A percentile compares a stretch with the other conserved stretches of the same genome.
phyloP scores from a whole-genome alignment of 2,113 vertebrate species.

The Pollimyrus isidori region DNA sequence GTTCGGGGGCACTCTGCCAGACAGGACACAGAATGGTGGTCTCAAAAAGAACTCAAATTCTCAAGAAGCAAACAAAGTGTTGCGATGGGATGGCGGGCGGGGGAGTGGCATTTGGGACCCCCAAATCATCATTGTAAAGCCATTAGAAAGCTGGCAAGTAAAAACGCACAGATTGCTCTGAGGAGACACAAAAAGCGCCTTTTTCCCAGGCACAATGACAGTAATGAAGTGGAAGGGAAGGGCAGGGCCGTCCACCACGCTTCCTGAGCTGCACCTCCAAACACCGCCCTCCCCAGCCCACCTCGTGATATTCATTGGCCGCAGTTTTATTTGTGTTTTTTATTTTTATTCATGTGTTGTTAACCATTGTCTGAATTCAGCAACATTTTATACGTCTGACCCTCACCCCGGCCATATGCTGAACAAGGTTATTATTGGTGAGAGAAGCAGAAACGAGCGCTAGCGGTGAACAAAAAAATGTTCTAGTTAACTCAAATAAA shows the following conservation, averaged over 20 bases:
- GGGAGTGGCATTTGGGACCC: constrained; percentile 30
- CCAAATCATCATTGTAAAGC: constrained; percentile 79
- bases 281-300: constrained; percentile 40
- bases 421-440: constrained; percentile 24
- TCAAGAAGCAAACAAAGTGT: constrained; percentile 30
- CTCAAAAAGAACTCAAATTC: constrained; percentile 23
- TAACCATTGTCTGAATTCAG: constrained; percentile 73
- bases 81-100: background rate
- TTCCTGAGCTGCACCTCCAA: constrained; percentile 51
- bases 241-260: constrained; percentile 67
- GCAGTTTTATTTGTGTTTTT: constrained; percentile 79
- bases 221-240: constrained; percentile 74
- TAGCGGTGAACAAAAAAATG: background rate
- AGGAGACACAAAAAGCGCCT: constrained; percentile 60
- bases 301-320: constrained; percentile 60
- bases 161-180: constrained; percentile 70
- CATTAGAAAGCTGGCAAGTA: constrained; percentile 79
- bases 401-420: constrained; percentile 90
- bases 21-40: constrained; percentile 18
- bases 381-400: constrained; percentile 89
- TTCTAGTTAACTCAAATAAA: background rate
- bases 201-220: constrained; percentile 73
- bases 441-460: background rate
- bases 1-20: background rate
- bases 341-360: constrained; percentile 86